Evolutionary conservation across 2,888 invertebrate species (phyloP).

Genomic region (Alloscopus bannaensis): DNA sequence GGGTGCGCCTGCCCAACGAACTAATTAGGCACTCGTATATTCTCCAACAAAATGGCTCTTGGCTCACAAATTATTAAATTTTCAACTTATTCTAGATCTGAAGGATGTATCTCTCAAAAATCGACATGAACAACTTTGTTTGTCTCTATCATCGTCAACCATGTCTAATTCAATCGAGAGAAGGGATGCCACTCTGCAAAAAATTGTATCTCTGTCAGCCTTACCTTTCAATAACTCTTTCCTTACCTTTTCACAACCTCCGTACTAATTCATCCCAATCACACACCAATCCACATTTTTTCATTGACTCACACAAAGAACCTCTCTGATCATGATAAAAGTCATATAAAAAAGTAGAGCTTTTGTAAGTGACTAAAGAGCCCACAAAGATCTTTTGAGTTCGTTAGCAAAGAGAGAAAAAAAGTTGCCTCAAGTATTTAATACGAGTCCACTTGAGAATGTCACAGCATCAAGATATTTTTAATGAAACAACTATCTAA

Average conservation of each 20-base stretch:
- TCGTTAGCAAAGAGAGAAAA: too few relatives aligned
- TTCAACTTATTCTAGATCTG: not conserved
- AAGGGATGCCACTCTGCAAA: not conserved
- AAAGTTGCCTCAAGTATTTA: slow-evolving; percentile 30
- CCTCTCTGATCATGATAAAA: slow-evolving; percentile 24
- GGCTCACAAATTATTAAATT: not conserved
- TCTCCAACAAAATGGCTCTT: not conserved
- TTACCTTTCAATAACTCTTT: slow-evolving; percentile 1
- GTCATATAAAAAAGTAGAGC: slow-evolving; percentile 27
- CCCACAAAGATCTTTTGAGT: too few relatives aligned
- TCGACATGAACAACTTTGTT: not conserved
- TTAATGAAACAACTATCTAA: slow-evolving; percentile 30
- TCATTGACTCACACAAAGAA: slow-evolving; percentile 13
- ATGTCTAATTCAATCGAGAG: not conserved
- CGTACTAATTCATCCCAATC: slow-evolving; percentile 20
- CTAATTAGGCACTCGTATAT: too few relatives aligned
- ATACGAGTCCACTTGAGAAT: slow-evolving; percentile 41
- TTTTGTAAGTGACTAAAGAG: slow-evolving; percentile 2
- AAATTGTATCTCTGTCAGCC: not conserved
- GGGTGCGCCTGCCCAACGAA: too few relatives aligned
- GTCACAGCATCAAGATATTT: slow-evolving; percentile 50
- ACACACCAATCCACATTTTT: not conserved
- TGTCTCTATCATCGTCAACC: not conserved
- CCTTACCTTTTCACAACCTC: slow-evolving; percentile 2
- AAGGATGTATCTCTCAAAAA: not conserved